Evolutionary conservation across 2,888 invertebrate species (phyloP), one percentile per base, ranked within the genome.

Genomic region (Ochropleura leucogaster): DNA sequence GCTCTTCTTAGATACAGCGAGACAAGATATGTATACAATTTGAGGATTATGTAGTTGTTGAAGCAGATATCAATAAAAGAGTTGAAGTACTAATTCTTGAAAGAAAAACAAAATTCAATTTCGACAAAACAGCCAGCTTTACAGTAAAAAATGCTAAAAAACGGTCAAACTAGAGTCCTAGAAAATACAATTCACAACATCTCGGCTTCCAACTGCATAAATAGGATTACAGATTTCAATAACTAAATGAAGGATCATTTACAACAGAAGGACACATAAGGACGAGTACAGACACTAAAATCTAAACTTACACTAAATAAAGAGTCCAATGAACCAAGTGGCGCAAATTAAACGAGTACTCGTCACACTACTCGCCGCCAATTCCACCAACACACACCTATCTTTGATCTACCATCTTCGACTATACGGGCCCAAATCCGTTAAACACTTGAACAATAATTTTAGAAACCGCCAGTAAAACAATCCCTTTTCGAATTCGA

Each of bases 261-360:
- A 72, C 62, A 84, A 85, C 74, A 40, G 47, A 81, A 87, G 88
- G 93, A 94, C 95, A 85, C 72, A 69, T 57, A 80, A 86, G 89
- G 94, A 95, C 95, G 95, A 95, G 94, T 93, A 95, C 95, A 89
- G 85, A 89, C 88, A 92, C 84, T 89, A 88, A 89, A 90, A 89
- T 86, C 90, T 93, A 93, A 77, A 90, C 90, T 93, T 92, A 94
- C 88, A 90, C 92, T 92, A 88, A 92, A 93, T 70, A 92, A 90
- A 91, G 12, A 83, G 93, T 94, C 93, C 93, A 92, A 91, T 91
- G 63, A 92, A 91, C 80, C 89, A 93, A 92, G 85, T 85, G 90
- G 94, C 95, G 96, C 96, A 95, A 96, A 95, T 92, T 91, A 95
- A 95, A 93, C 89, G 95, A 95, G 94, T 95, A 95, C 95, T 93